Base-by-base conservation (phyloP, 2,797 vertebrate species). In the Melanotaenia trifasciata region DNA sequence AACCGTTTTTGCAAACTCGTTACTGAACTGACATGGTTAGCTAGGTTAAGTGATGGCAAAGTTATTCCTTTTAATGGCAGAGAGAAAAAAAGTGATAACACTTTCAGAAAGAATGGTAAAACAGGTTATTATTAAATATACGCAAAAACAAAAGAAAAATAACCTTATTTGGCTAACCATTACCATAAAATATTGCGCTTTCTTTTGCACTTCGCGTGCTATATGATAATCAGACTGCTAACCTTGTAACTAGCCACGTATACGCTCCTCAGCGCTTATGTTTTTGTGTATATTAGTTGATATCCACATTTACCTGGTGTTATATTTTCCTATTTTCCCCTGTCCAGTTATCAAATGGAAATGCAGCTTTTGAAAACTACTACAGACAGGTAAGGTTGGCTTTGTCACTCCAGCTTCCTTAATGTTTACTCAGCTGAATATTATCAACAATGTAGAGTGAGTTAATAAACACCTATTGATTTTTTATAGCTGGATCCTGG, bases 361-460 rank as follows among this genome's bases (percentile, higher is more conserved):
- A 95, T 83, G 94, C 96, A 76, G 91, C 94, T 18, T 99, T 97
- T 92, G 98, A 99, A 83, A 96, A 89, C 75, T 97, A 96, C 85
- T 99, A 98, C 90, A 95, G 95, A 89, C 96, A 97, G 97, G 98
- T 99, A 94, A 87, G 43, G 10, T 63, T 18, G 2, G 80, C 83
- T 1, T 38, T 1, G 43, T 0, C 9, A 45, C 30, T 24, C 3
- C 20, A 57, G 5, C 13, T 53, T 30, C 18, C 26, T 13, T 26
- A 1, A 0, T 61, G 11, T 58, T 32, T 3, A 56, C 61, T 59
- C 1, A 68, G n/a, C 12, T 69, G 4, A 72, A 28, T 53, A 6
- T 64, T 16, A 30, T 59, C 5, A 18, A 12, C 59, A 20, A 20
- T 26, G n/a, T 30, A 26, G 24, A 33, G 38, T 22, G 4, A 36